Base-by-base conservation (phyloP, 2,888 invertebrate species). In the Torymus aiolomorphi region DNA sequence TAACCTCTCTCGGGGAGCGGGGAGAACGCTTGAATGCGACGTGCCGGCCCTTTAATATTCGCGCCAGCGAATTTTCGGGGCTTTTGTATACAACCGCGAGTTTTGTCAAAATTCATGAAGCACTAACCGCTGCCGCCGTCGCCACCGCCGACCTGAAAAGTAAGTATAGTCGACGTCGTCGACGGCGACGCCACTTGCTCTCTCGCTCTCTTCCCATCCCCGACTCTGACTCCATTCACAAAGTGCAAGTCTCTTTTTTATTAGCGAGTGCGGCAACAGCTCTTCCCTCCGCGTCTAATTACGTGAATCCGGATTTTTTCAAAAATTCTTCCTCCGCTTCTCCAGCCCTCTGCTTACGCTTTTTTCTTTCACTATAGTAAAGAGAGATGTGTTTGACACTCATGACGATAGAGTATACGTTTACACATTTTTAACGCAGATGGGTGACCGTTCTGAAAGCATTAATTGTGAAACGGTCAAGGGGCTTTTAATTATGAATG, bases 61-160 rank as follows among this genome's bases (percentile, higher is more conserved):
- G 70, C 71, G 51, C 76, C 72, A n/a, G 65, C 73, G 63, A 77
- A 71, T 65, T 80, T 80, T 74, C 57, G 65, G 56, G 18, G 71
- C 75, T 71, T 79, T 76, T 63, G 76, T 73, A 51, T 71, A 66
- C 66, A 71, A 65, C 20, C 73, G 52, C 57, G 73, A 79, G 74
- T 78, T 78, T 78, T 72, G 72, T 78, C 78, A 78, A 78, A 78
- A 78, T 78, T 78, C 78, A 73, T 73, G 78, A 77, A 72, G 71
- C 72, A 42, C 76, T 77, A 77, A 77, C 63, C 71, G 63, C 63
- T 24, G 13, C 67, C 2, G 14, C 18, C 49, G 12, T 2, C 12
- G 5, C 2, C 4, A 24, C 51, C 42, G 42, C 8, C 49, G 65
- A 57, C 51, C 63, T 70, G 57, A 71, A 77, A 65, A 77, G 71